Evolutionary conservation across 2,113 vertebrate genomes (phyloP), one percentile per base, ranked within the genome.

Genomic region (Macheiramphus alcinus): DNA sequence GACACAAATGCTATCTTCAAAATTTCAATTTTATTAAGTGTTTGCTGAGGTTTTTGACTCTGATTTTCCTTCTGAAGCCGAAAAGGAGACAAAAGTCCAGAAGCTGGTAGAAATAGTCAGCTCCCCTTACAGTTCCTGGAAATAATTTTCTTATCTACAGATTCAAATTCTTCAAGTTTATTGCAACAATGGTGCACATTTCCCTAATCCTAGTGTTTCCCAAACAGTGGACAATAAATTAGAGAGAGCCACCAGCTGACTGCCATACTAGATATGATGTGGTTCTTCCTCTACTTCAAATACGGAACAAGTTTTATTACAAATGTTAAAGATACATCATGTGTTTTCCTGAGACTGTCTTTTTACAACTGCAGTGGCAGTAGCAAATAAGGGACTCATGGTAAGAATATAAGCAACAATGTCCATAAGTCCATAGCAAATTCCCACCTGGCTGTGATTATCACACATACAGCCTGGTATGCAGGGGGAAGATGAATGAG

Each of bases 141-240:
- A 95, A 94, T 92, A 94, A 96, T 93, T 93, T 88, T 68, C 92
- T 96, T 91, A 94, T 91, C 93, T 93, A 45, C 13, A 56, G 61
- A 74, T 89, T 74, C 65, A 87, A 94, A 93, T 87, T 95, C 86
- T 68, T 95, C 68, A 68, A 40, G 48, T 62, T 75, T 74, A 84
- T 29, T 81, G 91, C 88, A 84, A 84, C 75, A 56, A 40, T 72
- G 80, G 27, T 53, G 11, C n/a, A 67, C 34, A 31, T 71, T 59
- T 90, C 68, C 58, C 48, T 70, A 38, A 38, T 31, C 70, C n/a
- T 13, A 65, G 27, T 25, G 10, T 53, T 91, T 81, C 71, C 68
- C 76, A 91, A 91, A 89, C 7, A 58, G 27, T 3, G 21, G 50
- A 32, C 7, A 14, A 45, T 66, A 88, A 83, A 84, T 52, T 61